Evolutionary conservation across 2,113 vertebrate species (phyloP).

Genomic region (Platichthys flesus): DNA sequence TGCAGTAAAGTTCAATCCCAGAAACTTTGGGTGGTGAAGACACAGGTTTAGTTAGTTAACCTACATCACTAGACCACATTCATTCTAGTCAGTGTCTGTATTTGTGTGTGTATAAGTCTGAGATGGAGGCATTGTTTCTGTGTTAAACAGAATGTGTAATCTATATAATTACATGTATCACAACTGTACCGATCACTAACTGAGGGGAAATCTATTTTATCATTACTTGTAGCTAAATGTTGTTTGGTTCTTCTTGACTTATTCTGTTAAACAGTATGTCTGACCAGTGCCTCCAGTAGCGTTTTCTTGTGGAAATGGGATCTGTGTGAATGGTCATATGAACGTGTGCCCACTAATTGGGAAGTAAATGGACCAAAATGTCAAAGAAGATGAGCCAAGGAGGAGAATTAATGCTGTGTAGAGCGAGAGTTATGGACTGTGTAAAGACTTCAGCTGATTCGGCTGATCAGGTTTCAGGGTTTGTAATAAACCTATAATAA

Average conservation of each 20-base stretch:
- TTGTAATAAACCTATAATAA: too few relatives aligned
- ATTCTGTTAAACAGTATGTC: conserved; percentile 1
- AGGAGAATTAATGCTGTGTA: too few relatives aligned
- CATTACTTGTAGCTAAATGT: conserved; percentile 13
- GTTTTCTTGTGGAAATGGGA: conserved; percentile 13
- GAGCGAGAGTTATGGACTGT: neutral
- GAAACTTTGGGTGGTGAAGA: too few relatives aligned
- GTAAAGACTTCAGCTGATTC: too few relatives aligned
- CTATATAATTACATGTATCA: conserved; percentile 3
- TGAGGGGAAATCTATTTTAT: conserved; percentile 6
- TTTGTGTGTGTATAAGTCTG: conserved; percentile 18
- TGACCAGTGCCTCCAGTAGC: neutral
- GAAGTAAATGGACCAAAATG: neutral
- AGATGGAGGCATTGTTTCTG: conserved; percentile 35
- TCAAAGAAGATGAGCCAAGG: neutral
- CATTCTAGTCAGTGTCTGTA: neutral
- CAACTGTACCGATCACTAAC: neutral
- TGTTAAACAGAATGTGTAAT: neutral
- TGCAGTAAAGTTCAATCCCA: too few relatives aligned
- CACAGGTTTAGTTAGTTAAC: neutral
- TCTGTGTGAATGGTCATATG: neutral
- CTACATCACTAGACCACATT: conserved; percentile 5
- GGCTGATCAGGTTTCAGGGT: too few relatives aligned
- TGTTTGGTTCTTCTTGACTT: conserved; percentile 19
- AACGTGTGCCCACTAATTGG: neutral